phyloP scores from a whole-genome alignment of 1,140 invertebrate species.

The Drosophila ironensis region DNA sequence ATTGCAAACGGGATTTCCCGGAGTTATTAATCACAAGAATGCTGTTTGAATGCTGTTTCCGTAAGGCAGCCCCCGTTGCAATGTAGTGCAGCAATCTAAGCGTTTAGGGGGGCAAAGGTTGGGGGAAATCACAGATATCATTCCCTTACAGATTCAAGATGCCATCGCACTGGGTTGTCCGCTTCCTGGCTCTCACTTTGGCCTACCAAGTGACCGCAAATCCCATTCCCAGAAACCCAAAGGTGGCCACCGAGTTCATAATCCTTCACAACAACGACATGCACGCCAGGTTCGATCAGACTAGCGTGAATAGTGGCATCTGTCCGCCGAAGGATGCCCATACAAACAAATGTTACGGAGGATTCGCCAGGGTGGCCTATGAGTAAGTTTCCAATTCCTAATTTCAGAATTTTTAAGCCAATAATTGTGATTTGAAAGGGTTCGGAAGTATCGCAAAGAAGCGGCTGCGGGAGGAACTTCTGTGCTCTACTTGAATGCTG shows the following conservation, averaged over 20 bases:
- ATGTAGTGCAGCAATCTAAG: background rate
- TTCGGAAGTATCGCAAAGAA: slow-evolving; percentile 84
- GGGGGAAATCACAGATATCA: background rate
- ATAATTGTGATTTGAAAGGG: slow-evolving; percentile 62
- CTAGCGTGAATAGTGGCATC: slow-evolving; percentile 85
- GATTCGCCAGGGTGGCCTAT: slow-evolving; percentile 89
- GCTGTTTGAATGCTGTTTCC: background rate
- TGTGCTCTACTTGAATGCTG: slow-evolving; percentile 91
- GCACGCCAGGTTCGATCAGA: slow-evolving; percentile 92
- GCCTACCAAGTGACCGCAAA: background rate
- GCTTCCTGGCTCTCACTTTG: background rate
- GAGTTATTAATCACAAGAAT: background rate
- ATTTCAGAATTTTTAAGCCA: background rate
- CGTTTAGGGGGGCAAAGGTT: background rate
- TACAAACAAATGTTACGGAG: slow-evolving; percentile 88
- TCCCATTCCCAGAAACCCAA: slow-evolving; percentile 18
- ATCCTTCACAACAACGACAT: slow-evolving; percentile 96
- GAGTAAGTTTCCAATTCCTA: slow-evolving; percentile 82
- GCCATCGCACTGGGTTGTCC: background rate
- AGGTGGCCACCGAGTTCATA: slow-evolving; percentile 83
- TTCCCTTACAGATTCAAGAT: slow-evolving; percentile 18
- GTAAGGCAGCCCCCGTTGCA: background rate
- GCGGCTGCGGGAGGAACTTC: slow-evolving; percentile 83
- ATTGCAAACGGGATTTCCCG: background rate
- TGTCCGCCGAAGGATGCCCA: slow-evolving; percentile 84